These are phyloP conservation scores for Adrianichthys oophorus DNA, from an alignment of 2,797 vertebrate species.

Conservation along the genomic window DNA sequence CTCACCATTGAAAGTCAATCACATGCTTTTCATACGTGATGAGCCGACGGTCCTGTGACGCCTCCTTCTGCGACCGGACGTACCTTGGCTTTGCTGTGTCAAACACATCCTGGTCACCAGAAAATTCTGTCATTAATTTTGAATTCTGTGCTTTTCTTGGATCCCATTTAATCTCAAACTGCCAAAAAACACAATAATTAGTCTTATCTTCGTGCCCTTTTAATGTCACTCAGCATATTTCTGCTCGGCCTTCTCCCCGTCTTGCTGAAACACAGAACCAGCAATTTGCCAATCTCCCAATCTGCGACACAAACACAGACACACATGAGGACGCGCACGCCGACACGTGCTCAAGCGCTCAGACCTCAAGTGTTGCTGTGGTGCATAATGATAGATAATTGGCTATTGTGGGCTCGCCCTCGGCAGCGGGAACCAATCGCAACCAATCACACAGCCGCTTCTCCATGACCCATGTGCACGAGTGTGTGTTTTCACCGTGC, in stretches of 20 bases:
- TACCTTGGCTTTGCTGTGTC: constrained; percentile 22
- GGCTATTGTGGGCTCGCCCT: constrained; percentile 69
- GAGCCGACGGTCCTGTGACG: constrained; percentile 5
- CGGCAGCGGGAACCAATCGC: constrained; percentile 71
- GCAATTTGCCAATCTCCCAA: constrained; percentile 69
- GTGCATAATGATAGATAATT: constrained; percentile 78
- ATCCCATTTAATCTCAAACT: constrained; percentile 53
- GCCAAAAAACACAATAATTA: constrained; percentile 60
- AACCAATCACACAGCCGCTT: constrained; percentile 74
- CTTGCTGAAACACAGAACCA: constrained; percentile 62
- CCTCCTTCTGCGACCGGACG: constrained; percentile 43
- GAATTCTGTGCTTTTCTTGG: constrained; percentile 58
- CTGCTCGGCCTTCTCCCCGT: constrained; percentile 31
- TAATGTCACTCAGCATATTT: constrained; percentile 55
- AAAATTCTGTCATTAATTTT: constrained; percentile 57
- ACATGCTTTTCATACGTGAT: neutral
- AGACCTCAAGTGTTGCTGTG: constrained; percentile 66
- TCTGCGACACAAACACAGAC: constrained; percentile 36
- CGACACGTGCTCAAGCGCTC: constrained; percentile 43
- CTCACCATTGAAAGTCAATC: constrained; percentile 19
- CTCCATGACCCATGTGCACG: constrained; percentile 53
- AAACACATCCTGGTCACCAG: constrained; percentile 47
- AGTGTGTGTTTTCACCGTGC: constrained; percentile 16
- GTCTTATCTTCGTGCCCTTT: constrained; percentile 44
- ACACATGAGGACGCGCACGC: constrained; percentile 17